These are phyloP conservation scores for Microplitis demolitor DNA, from an alignment of 1,140 invertebrate species.

Conservation along the genomic window DNA sequence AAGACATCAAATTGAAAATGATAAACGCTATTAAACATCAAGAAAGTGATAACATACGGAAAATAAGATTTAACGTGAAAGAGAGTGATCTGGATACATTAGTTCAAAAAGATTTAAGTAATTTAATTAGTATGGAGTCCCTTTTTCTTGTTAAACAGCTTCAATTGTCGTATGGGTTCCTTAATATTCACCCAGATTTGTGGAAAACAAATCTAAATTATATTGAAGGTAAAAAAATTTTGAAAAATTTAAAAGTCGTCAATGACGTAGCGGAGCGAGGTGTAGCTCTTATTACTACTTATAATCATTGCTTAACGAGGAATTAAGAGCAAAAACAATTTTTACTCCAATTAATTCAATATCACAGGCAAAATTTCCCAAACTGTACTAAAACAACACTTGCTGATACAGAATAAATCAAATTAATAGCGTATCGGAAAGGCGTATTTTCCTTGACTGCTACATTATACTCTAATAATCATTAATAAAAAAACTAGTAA, in stretches of 20 bases:
- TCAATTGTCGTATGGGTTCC: constrained; percentile 6
- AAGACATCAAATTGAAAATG: too few relatives aligned
- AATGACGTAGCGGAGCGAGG: constrained; percentile 23
- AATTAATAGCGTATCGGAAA: neutral
- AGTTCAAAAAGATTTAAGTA: too few relatives aligned
- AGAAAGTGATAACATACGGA: too few relatives aligned
- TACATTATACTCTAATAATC: constrained; percentile 1
- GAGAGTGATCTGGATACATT: too few relatives aligned
- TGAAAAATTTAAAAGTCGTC: constrained; percentile 5
- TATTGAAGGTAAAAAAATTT: neutral
- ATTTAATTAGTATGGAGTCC: too few relatives aligned
- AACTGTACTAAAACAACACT: constrained; percentile 14
- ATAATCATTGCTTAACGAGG: neutral
- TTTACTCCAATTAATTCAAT: neutral
- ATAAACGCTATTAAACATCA: too few relatives aligned
- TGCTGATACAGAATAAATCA: neutral
- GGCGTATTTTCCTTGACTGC: neutral
- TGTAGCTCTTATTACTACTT: constrained; percentile 5
- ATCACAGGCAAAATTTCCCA: constrained; percentile 1
- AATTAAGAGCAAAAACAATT: constrained; percentile 8
- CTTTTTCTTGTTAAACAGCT: constrained; percentile 8
- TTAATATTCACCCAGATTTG: constrained; percentile 8
- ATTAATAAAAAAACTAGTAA: constrained; percentile 11
- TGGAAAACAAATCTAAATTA: constrained; percentile 18
- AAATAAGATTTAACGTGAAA: too few relatives aligned